Evolutionary conservation across 2,113 vertebrate genomes (phyloP), one percentile per base, ranked within the genome.

Genomic region (Telmatochromis brichardi): DNA sequence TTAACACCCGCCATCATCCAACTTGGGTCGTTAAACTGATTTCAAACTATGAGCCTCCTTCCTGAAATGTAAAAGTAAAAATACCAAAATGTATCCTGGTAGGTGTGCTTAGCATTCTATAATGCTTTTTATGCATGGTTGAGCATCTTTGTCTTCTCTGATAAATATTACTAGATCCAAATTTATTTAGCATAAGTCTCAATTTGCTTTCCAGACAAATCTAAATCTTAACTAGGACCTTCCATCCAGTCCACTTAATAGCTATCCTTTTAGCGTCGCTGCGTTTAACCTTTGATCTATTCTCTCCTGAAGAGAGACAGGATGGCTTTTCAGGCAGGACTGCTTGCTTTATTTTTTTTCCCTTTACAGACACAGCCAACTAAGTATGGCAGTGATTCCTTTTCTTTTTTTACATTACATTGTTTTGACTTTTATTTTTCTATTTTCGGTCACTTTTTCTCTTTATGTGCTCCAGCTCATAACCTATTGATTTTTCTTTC

Each of bases 271-370:
- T 45, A 86, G 73, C 80, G 80, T 79, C 51, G 55, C 68, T 81
- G 51, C 55, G n/a, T 79, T 83, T 81, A 76, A 28, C 83, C 80
- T 53, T 60, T 5, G 8, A 21, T 57, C 65, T 50, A 86, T 80
- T 90, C 88, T 85, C 55, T 91, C 83, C 40, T 78, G 60, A 87
- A 51, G 79, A 89, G 80, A 90, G 81, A 85, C 86, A 87, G 91
- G 51, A 90, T 83, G 68, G 80, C 58, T 90, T 92, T 78, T 93
- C 87, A 90, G 93, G 90, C 90, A 91, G 93, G 92, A 94, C 60
- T 3, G 85, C 92, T 84, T 87, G 71, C 7, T 58, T 57, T 55
- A 45, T 73, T 42, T 13, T 37, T 33, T 68, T 68, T 4, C 11
- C 14, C 21, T 76, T n/a, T 80, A 86, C 51, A 87, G 85, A 86